phyloP scores from a whole-genome alignment of 2,797 vertebrate species.

The Aphelocoma californica region DNA sequence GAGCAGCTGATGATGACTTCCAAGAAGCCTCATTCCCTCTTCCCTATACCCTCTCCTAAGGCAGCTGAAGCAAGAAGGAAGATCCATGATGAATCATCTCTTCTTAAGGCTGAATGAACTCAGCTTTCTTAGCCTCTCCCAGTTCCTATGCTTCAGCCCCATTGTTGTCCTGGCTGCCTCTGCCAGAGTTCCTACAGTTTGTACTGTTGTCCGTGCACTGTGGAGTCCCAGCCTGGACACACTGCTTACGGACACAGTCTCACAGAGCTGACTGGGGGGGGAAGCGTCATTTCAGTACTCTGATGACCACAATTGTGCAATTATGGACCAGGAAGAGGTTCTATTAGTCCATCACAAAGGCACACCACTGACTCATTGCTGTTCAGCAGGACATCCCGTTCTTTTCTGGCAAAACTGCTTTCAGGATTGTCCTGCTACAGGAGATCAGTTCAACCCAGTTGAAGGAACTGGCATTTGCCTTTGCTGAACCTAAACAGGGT shows the following conservation, averaged over 20 bases:
- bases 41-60: not conserved
- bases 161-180: not conserved
- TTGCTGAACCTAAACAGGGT: not conserved
- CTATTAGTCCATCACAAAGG: not conserved
- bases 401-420: not conserved
- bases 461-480: not conserved
- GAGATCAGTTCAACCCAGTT: accelerated
- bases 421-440: not conserved
- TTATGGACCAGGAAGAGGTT: not conserved
- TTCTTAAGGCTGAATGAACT: accelerated
- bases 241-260: not conserved
- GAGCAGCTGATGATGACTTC: not conserved
- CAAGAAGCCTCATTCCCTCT: not conserved
- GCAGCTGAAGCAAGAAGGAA: not conserved
- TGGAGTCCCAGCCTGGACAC: not conserved
- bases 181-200: not conserved
- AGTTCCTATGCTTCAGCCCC: not conserved
- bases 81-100: not conserved
- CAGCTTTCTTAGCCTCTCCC: not conserved
- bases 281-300: not conserved
- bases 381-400: not conserved
- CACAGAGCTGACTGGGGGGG: not conserved
- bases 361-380: not conserved
- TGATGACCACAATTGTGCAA: not conserved
- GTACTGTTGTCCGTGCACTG: not conserved